Percentiles rank a stretch among this genome's conserved stretches.
Evolutionary conservation across 35 echinoderm and acorn worm genomes (phyloP).

Genomic region (Amphiura filiformis): DNA sequence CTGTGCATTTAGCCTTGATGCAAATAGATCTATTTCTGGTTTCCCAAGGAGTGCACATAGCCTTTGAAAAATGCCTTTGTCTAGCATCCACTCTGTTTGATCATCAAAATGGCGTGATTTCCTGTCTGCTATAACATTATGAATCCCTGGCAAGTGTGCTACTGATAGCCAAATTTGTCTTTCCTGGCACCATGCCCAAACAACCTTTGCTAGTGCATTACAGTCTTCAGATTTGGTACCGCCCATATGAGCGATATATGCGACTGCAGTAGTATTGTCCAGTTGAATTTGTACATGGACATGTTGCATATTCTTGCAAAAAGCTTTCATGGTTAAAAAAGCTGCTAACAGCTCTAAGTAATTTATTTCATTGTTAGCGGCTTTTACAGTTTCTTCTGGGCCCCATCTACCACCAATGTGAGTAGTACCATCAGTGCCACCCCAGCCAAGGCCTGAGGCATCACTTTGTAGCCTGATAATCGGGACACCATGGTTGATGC

Average conservation of each 20-base stretch:
- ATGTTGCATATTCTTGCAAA: slow-evolving; percentile 29
- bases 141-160: slow-evolving; percentile 41
- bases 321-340: slow-evolving; percentile 35
- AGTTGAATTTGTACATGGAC: slow-evolving; percentile 37
- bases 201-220: slow-evolving; percentile 43
- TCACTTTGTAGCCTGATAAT: slow-evolving; percentile 16
- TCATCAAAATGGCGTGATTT: slow-evolving; percentile 34
- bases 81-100: slow-evolving; percentile 42
- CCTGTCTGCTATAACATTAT: slow-evolving; percentile 45
- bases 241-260: slow-evolving; percentile 63
- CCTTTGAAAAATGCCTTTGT: slow-evolving; percentile 17
- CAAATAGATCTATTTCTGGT: slow-evolving; percentile 72
- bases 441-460: slow-evolving; percentile 56
- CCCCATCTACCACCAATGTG: slow-evolving; percentile 52
- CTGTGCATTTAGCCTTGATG: slow-evolving; percentile 44
- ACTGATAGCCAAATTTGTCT: slow-evolving; percentile 44
- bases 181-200: background rate
- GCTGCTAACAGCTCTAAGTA: slow-evolving; percentile 49
- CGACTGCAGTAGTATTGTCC: slow-evolving; percentile 69
- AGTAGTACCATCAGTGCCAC: slow-evolving; percentile 55
- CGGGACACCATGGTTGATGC: background rate
- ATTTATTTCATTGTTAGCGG: slow-evolving; percentile 41
- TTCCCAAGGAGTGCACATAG: background rate
- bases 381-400: background rate
- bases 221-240: slow-evolving; percentile 32